A percentile compares a stretch with the other conserved stretches of the same genome.
These are phyloP conservation scores for Melanostoma scalare DNA, from an alignment of 2,888 invertebrate genomes.

Conservation along the genomic window DNA sequence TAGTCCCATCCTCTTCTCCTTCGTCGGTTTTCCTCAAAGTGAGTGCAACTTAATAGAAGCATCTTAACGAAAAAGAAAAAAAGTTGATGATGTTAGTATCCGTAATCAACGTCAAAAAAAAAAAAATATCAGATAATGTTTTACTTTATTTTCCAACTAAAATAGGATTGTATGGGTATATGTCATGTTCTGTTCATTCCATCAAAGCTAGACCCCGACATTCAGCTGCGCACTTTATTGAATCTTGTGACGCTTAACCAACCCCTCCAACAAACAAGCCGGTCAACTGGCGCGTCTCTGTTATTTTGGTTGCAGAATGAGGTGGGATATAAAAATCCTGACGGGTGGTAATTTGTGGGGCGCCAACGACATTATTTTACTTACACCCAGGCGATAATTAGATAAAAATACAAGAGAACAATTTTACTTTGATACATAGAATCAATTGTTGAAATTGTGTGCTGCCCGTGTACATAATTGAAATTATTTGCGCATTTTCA, in stretches of 20 bases:
- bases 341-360: slow-evolving; percentile 72
- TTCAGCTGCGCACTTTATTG: slow-evolving; percentile 70
- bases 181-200: neutral
- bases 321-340: slow-evolving; percentile 63
- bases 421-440: slow-evolving; percentile 67
- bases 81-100: slow-evolving; percentile 49
- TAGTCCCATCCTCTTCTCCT: slow-evolving; percentile 7
- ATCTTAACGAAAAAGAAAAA: slow-evolving; percentile 64
- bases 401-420: slow-evolving; percentile 70
- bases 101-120: slow-evolving; percentile 39
- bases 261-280: neutral
- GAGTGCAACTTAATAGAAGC: slow-evolving; percentile 46
- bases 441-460: slow-evolving; percentile 53
- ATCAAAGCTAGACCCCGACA: slow-evolving; percentile 35
- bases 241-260: slow-evolving; percentile 42
- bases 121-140: slow-evolving; percentile 40
- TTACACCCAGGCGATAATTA: slow-evolving; percentile 67
- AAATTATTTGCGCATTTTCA: slow-evolving; percentile 48
- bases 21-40: neutral
- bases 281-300: slow-evolving; percentile 29
- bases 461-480: slow-evolving; percentile 50
- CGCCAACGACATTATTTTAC: slow-evolving; percentile 70
- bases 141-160: slow-evolving; percentile 35
- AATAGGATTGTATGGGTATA: too few species aligned
- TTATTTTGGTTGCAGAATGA: slow-evolving; percentile 33